Percentiles rank a stretch among this genome's conserved stretches.
Conservation (phyloP, 2,888 invertebrate genomes). For the Drosophila recens region DNA sequence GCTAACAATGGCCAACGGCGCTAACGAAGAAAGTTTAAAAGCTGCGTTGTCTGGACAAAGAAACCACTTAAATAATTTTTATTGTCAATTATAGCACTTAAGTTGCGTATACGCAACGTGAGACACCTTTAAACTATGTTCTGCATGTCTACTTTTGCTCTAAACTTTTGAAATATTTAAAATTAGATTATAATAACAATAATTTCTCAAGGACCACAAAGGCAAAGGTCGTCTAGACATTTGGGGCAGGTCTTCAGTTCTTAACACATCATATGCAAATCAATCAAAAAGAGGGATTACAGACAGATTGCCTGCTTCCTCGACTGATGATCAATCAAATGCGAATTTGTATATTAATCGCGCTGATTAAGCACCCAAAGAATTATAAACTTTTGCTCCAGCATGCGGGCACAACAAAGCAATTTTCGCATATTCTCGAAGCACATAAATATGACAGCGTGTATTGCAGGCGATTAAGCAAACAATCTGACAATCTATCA, state of each 20-base stretch:
- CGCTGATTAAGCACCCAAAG: conserved; percentile 53
- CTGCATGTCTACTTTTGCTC: background rate
- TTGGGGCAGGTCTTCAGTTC: conserved; percentile 18
- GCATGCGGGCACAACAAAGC: conserved; percentile 23
- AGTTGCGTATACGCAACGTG: conserved; percentile 46
- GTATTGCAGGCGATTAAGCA: conserved; percentile 20
- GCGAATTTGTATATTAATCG: conserved; percentile 66
- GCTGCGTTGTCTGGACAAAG: conserved; percentile 19
- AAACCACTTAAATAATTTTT: conserved; percentile 19
- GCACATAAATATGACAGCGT: conserved; percentile 20
- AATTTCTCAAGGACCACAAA: conserved; percentile 3
- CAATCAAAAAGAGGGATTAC: conserved; percentile 46
- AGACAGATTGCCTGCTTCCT: conserved; percentile 13
- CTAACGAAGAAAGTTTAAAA: conserved; percentile 39
- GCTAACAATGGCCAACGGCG: conserved; percentile 17
- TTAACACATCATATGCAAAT: conserved; percentile 59
- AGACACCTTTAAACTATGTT: background rate
- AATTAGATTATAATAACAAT: background rate
- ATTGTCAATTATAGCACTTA: conserved; percentile 10
- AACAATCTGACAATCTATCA: conserved; percentile 11
- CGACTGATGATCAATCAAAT: conserved; percentile 65
- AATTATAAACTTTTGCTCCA: conserved; percentile 41
- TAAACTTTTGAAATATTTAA: background rate
- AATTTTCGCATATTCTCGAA: conserved; percentile 24
- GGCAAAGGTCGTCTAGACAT: conserved; percentile 46